phyloP scores from a whole-genome alignment of 1,140 invertebrate species.

The Hycleus cichorii region DNA sequence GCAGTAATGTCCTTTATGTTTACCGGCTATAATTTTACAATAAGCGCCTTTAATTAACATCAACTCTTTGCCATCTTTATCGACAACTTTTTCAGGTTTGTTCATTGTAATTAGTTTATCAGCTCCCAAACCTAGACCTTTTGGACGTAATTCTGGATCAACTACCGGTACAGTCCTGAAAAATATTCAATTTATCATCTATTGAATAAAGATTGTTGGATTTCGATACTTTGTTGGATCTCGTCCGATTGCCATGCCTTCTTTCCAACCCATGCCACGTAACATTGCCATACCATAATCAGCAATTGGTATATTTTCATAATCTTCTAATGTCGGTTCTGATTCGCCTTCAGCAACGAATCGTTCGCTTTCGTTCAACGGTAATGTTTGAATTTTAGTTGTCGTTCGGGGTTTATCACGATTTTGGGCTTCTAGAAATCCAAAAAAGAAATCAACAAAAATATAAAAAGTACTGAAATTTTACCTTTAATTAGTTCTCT shows the following conservation, averaged over 20 bases:
- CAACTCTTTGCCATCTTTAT: slow-evolving; percentile 44
- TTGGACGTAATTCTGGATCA: slow-evolving; percentile 59
- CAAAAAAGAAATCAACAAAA: slow-evolving; percentile 13
- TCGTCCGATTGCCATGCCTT: slow-evolving; percentile 61
- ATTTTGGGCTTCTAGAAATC: slow-evolving; percentile 29
- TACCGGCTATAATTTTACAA: slow-evolving; percentile 65
- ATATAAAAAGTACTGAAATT: neutral
- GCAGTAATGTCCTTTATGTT: slow-evolving; percentile 70
- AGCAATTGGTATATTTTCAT: slow-evolving; percentile 80
- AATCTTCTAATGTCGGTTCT: slow-evolving; percentile 73
- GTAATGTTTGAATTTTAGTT: slow-evolving; percentile 26
- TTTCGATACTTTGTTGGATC: slow-evolving; percentile 41
- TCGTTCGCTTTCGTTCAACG: slow-evolving; percentile 13
- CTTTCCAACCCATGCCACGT: slow-evolving; percentile 90
- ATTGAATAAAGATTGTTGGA: neutral
- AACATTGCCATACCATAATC: slow-evolving; percentile 88
- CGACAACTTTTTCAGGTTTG: slow-evolving; percentile 39
- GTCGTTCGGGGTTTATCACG: slow-evolving; percentile 23
- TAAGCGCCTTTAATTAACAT: slow-evolving; percentile 53
- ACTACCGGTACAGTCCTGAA: slow-evolving; percentile 45
- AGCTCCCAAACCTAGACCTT: slow-evolving; percentile 87
- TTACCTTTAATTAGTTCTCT: slow-evolving; percentile 39
- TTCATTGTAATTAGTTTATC: slow-evolving; percentile 57
- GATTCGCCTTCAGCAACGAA: slow-evolving; percentile 27
- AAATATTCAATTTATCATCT: slow-evolving; percentile 13